Percentiles rank a stretch among this genome's conserved stretches.
phyloP scores from a whole-genome alignment of 1,140 invertebrate genomes.

The Rhopalosiphum padi region DNA sequence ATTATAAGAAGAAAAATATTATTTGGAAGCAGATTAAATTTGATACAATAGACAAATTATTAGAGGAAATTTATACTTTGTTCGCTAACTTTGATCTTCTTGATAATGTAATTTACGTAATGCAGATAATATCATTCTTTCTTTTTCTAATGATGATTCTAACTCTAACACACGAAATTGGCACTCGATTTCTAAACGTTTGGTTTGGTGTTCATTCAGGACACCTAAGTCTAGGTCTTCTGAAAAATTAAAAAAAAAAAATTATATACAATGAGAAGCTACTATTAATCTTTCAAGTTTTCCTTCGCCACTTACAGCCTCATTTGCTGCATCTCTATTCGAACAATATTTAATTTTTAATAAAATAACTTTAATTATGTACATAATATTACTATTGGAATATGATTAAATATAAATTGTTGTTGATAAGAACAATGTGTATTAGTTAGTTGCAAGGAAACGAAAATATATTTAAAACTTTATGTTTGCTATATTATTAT shows the following conservation, averaged over 20 bases:
- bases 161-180: slow-evolving; percentile 91
- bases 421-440: no score
- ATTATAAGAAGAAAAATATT: not conserved
- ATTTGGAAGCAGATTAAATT: not conserved
- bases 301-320: slow-evolving; percentile 84
- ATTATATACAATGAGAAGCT: slow-evolving; percentile 89
- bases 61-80: not conserved
- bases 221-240: slow-evolving; percentile 88
- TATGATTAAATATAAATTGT: not conserved
- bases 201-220: slow-evolving; percentile 91
- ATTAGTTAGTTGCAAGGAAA: no score
- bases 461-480: no score
- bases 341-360: slow-evolving; percentile 35
- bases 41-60: not conserved
- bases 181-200: slow-evolving; percentile 94
- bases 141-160: slow-evolving; percentile 87
- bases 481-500: no score
- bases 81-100: slow-evolving; percentile 64
- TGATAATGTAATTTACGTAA: slow-evolving; percentile 93
- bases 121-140: slow-evolving; percentile 81
- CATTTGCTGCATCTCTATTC: slow-evolving; percentile 88
- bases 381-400: not conserved
- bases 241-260: slow-evolving; percentile 58
- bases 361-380: not conserved
- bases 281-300: slow-evolving; percentile 95